Evolutionary conservation across 2,888 invertebrate genomes (phyloP).

Genomic region (Icerya purchasi): DNA sequence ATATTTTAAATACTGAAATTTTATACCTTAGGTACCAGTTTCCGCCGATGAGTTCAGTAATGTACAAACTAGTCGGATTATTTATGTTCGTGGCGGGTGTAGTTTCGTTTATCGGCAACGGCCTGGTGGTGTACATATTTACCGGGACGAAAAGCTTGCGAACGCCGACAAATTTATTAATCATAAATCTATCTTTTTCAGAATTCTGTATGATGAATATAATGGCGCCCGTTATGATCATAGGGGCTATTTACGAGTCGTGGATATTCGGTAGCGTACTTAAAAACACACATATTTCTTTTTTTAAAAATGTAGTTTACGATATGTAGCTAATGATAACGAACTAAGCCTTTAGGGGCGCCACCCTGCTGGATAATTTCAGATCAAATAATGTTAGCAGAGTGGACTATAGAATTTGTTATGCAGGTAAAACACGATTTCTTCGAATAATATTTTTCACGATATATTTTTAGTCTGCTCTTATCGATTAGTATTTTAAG

Average conservation of each 20-base stretch:
- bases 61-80: slow-evolving; percentile 62
- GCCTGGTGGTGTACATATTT: slow-evolving; percentile 49
- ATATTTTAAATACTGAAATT: not conserved
- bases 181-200: slow-evolving; percentile 77
- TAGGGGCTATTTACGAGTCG: not conserved
- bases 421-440: too few relatives aligned
- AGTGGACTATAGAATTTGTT: too few relatives aligned
- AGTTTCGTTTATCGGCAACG: slow-evolving; percentile 45
- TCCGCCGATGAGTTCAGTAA: slow-evolving; percentile 68
- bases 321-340: too few relatives aligned
- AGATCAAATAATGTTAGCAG: too few relatives aligned
- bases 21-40: slow-evolving; percentile 50
- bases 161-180: slow-evolving; percentile 75
- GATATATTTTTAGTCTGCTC: too few relatives aligned
- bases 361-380: too few relatives aligned
- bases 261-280: not conserved
- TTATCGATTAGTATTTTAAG: too few relatives aligned
- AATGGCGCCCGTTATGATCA: slow-evolving; percentile 60
- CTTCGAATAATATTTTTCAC: too few relatives aligned
- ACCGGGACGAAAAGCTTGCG: slow-evolving; percentile 48
- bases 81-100: slow-evolving; percentile 53
- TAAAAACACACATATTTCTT: too few relatives aligned
- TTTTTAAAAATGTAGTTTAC: not conserved
- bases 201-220: slow-evolving; percentile 73
- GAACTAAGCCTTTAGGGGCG: too few relatives aligned